phyloP scores from a whole-genome alignment of 2,888 invertebrate species.

The Alloscopus bannaensis region DNA sequence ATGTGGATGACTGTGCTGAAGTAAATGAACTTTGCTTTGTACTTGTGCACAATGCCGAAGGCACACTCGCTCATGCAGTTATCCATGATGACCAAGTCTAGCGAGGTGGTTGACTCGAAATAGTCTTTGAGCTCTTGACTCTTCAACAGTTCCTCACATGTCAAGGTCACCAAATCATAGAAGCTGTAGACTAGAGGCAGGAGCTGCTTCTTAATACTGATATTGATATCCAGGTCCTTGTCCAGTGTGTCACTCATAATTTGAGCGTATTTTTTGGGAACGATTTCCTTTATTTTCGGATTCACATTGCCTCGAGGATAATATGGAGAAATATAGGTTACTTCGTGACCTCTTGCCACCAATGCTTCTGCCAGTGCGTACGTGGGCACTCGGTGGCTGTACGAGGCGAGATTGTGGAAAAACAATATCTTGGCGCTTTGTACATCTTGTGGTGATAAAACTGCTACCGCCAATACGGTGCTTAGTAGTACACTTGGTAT shows the following conservation, averaged over 20 bases:
- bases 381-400: constrained; percentile 58
- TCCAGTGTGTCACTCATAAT: too few relatives aligned
- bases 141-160: constrained; percentile 37
- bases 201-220: constrained; percentile 5
- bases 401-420: constrained; percentile 43
- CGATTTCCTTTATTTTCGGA: constrained; percentile 42
- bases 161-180: neutral
- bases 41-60: constrained; percentile 36
- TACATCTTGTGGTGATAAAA: too few relatives aligned
- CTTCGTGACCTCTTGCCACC: constrained; percentile 55
- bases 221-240: constrained; percentile 36
- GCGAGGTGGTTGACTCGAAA: constrained; percentile 5
- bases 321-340: constrained; percentile 58
- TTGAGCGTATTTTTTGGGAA: constrained; percentile 40
- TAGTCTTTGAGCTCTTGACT: constrained; percentile 39
- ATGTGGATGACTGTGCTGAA: neutral
- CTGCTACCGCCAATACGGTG: too few relatives aligned
- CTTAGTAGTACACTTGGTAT: too few relatives aligned
- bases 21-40: constrained; percentile 31
- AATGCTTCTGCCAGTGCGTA: constrained; percentile 60
- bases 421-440: constrained; percentile 44
- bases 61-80: constrained; percentile 21
- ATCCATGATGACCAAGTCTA: constrained; percentile 37
- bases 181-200: neutral
- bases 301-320: constrained; percentile 18